Base-by-base conservation (phyloP, 1,140 invertebrate species). In the Philotrypesis tridentata region DNA sequence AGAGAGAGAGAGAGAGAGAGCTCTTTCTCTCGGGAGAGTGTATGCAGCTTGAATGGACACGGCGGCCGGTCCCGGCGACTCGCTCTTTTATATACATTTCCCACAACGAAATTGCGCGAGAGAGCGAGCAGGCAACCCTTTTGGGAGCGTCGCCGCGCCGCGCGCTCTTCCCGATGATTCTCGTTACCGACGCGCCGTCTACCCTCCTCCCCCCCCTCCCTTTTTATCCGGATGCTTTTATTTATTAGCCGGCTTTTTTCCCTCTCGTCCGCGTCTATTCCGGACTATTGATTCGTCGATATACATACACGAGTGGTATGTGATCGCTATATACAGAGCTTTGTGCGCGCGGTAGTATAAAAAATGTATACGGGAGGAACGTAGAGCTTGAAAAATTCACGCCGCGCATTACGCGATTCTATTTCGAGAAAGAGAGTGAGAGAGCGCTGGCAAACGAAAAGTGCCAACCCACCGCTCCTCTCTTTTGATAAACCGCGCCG, bases 81-180 rank as follows among this genome's bases (percentile, higher is more conserved):
- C 75, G n/a, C n/a, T 73, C 63, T 72, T 67, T 72, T 70, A 68
- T 48, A 40, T 72, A 71, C 17, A 48, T 48, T 73, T 73, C 27
- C 40, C 60, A 43, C 80, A 61, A 75, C 61, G 75, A 77, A 77
- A 77, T 76, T 33, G 63, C 67, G 48, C 55, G 82, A 65, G 48
- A 61, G 8, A 48, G 33, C 33, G 33, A 37, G 33, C 33, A 67
- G 9, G 61, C 21, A 67, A n/a, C 63, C 63, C 63, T 77, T 77
- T 65, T 67, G 75, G 75, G 63, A 77, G 9, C 60, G 48, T n/a
- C 55, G 17, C 48, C 5, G 3, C 8, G 25, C 21, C 12, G 48
- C 17, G 7, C 8, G n/a, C 60, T 65, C 55, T 40, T 9, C 31
- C 25, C 27, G n/a, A 74, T 23, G 55, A 29, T 9, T 4, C 43